phyloP scores from a whole-genome alignment of 1,140 invertebrate species.

The Chlorops oryzae region DNA sequence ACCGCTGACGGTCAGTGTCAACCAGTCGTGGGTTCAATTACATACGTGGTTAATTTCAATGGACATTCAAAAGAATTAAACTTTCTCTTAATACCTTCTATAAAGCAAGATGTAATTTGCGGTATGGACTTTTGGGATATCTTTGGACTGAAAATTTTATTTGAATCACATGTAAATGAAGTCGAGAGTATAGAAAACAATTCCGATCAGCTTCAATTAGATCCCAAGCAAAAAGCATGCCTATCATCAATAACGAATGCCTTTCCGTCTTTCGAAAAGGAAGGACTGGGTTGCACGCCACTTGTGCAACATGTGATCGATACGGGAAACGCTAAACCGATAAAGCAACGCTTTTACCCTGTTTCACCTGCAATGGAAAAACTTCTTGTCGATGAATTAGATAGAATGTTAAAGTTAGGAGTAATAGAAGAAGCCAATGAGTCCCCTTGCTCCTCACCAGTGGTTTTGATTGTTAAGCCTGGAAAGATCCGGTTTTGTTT shows the following conservation, averaged over 20 bases:
- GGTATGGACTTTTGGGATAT: constrained; percentile 4
- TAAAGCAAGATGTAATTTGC: no score
- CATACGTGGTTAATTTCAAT: not conserved
- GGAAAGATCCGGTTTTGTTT: not conserved
- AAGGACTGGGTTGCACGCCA: no score
- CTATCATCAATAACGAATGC: constrained; percentile 25
- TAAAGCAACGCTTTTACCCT: constrained; percentile 7
- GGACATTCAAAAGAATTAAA: not conserved
- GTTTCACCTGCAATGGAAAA: constrained; percentile 2
- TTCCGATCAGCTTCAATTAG: constrained; percentile 45
- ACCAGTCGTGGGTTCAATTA: not conserved
- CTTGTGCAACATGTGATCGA: not conserved
- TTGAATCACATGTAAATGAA: not conserved
- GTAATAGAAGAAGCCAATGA: constrained; percentile 1
- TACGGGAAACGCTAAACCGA: not conserved
- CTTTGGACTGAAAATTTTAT: not conserved
- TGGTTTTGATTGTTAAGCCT: constrained; percentile 6
- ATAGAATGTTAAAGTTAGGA: constrained; percentile 1
- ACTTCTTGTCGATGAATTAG: constrained; percentile 1
- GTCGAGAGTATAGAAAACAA: constrained; percentile 30
- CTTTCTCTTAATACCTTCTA: not conserved
- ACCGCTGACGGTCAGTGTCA: constrained; percentile 5
- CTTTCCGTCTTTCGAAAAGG: no score
- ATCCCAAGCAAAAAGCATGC: constrained; percentile 31
- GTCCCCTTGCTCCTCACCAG: constrained; percentile 2